Percentiles rank a stretch among this genome's conserved stretches.
phyloP scores from a whole-genome alignment of 2,888 invertebrate genomes.

The Patella caerulea region DNA sequence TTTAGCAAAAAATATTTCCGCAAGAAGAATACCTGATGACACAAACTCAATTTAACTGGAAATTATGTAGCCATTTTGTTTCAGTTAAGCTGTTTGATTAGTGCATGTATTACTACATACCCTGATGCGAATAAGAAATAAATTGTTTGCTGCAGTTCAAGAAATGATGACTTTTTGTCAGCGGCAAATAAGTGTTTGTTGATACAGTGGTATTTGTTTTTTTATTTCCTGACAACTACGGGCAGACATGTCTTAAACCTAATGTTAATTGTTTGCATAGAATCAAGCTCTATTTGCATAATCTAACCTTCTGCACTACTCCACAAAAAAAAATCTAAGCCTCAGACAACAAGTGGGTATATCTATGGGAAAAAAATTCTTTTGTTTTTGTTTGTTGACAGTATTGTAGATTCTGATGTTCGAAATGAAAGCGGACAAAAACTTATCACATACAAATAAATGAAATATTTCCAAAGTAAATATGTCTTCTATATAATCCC shows the following conservation, averaged over 20 bases:
- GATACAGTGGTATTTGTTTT: slow-evolving; percentile 5
- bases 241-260: slow-evolving; percentile 5
- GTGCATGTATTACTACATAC: too few species aligned
- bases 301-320: not conserved
- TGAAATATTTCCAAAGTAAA: slow-evolving; percentile 11
- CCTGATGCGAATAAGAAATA: too few species aligned
- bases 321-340: slow-evolving; percentile 1
- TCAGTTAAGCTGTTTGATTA: too few species aligned
- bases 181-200: not conserved
- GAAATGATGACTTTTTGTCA: not conserved
- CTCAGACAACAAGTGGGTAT: not conserved
- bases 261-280: not conserved
- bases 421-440: not conserved
- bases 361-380: slow-evolving; percentile 5
- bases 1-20: too few species aligned
- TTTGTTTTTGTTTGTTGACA: not conserved
- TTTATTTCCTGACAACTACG: not conserved
- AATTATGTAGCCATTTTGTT: too few species aligned
- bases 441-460: not conserved
- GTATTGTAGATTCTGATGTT: not conserved
- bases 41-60: too few species aligned
- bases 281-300: not conserved
- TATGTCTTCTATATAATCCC: not conserved
- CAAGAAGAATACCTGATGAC: too few species aligned
- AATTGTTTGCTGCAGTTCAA: not conserved